Percentiles rank a stretch among this genome's conserved stretches.
Conservation (phyloP, 1,140 invertebrate species). For the Drosophila kepulauana region DNA sequence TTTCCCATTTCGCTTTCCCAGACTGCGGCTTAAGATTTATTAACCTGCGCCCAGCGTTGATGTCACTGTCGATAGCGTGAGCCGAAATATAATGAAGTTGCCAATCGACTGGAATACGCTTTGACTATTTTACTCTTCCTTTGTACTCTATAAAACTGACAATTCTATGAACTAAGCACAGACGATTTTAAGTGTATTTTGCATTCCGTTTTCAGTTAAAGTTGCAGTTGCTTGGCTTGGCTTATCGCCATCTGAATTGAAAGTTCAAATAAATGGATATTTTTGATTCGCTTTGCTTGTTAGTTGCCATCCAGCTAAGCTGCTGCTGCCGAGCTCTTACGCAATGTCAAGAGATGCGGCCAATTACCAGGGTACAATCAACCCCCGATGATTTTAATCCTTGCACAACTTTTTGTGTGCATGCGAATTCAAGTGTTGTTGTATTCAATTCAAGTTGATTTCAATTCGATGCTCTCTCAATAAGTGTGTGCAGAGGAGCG, state of each 20-base stretch:
- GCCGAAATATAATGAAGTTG: slow-evolving; percentile 42
- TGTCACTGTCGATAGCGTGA: slow-evolving; percentile 24
- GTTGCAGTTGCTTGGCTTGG: slow-evolving; percentile 23
- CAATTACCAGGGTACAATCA: slow-evolving; percentile 35
- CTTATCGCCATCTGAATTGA: slow-evolving; percentile 59
- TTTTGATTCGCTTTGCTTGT: slow-evolving; percentile 39
- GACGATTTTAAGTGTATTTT: slow-evolving; percentile 5
- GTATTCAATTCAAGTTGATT: slow-evolving; percentile 33
- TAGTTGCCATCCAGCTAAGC: slow-evolving; percentile 35
- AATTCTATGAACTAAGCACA: neutral
- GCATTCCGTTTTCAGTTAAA: neutral
- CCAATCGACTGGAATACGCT: slow-evolving; percentile 22
- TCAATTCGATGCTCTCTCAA: neutral
- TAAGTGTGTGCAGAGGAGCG: slow-evolving; percentile 9
- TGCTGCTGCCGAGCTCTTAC: slow-evolving; percentile 27
- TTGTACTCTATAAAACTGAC: no score
- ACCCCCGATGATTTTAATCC: slow-evolving; percentile 36
- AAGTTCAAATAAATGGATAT: slow-evolving; percentile 53
- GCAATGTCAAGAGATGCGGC: slow-evolving; percentile 37
- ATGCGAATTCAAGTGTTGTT: slow-evolving; percentile 13
- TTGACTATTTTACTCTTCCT: no score
- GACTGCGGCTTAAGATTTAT: slow-evolving; percentile 79
- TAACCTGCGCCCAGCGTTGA: slow-evolving; percentile 68
- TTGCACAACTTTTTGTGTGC: slow-evolving; percentile 51
- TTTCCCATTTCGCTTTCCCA: slow-evolving; percentile 31